Evolutionary conservation across 2,113 vertebrate genomes (phyloP), one percentile per base, ranked within the genome.

Genomic region (Cettia cetti): DNA sequence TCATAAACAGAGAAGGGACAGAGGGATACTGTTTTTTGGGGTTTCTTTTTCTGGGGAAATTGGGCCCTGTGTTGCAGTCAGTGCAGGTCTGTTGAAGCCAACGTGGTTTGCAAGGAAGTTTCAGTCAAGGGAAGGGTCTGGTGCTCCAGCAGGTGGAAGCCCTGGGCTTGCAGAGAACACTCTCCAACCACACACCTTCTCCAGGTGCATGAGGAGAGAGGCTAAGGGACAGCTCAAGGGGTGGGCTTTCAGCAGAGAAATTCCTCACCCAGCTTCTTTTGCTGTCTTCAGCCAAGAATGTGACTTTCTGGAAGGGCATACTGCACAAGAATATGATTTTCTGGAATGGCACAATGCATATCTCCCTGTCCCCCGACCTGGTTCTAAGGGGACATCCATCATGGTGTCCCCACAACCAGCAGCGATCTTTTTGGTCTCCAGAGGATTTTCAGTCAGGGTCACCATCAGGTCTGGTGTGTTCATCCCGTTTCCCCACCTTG

Each of bases 361-460:
- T 45, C 15, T 53, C 52, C 61, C 65, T 65, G 10, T 49, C 13
- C 24, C 44, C 19, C 8, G 4, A 1, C 0, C n/a, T 52, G 21
- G 16, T 35, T 86, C 52, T 11, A 33, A 69, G 6, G 15, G 26
- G 42, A 54, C 24, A 44, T 33, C 15, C 63, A 3, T 0, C 30
- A 6, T 3, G 8, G 17, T 31, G 13, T 35, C 31, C 47, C 47
- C 0, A 0, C 47, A 87, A 47, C 17, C 45, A 82, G 50, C 35
- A 70, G 39, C 0, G 0, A 57, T 20, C 14, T 77, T 44, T 42
- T 61, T 0, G 0, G 44, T 54, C 60, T 82, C 49, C 47, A 60
- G 56, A 88, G 24, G 3, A 10, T 23, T 86, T 77, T 83, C 1
- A 0, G 11, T 68, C 60, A 71, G 30, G 35, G 9, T 28, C 59